phyloP scores from a whole-genome alignment of 2,797 vertebrate genomes.

The Danio kyathit region DNA sequence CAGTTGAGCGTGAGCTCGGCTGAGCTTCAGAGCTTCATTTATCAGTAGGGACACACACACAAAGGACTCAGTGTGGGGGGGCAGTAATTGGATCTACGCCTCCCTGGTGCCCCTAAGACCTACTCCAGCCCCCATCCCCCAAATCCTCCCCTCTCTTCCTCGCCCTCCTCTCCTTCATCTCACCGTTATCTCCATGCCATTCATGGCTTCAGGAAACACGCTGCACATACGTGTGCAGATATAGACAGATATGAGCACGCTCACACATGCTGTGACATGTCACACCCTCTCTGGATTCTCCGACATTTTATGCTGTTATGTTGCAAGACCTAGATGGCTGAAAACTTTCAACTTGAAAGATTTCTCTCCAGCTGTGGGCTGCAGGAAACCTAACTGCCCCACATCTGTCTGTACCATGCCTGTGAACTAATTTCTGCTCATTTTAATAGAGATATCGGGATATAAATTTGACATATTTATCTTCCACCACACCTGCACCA shows the following conservation, averaged over 20 bases:
- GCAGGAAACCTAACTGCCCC: not conserved
- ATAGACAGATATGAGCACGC: constrained; percentile 47
- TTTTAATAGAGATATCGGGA: not conserved
- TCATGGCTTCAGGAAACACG: constrained; percentile 50
- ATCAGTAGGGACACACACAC: constrained; percentile 64
- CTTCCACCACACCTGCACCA: not conserved
- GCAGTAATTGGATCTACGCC: constrained; percentile 69
- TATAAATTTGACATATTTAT: not conserved
- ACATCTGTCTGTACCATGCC: not conserved
- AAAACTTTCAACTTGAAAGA: constrained; percentile 28
- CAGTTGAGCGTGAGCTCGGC: constrained; percentile 52
- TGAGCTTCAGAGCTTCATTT: constrained; percentile 59
- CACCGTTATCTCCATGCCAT: constrained; percentile 55
- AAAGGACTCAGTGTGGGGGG: constrained; percentile 67
- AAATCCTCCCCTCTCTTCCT: constrained; percentile 44
- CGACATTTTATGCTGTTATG: constrained; percentile 1
- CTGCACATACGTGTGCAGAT: constrained; percentile 48
- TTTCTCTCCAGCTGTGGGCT: constrained; percentile 25
- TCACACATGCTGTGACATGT: constrained; percentile 51
- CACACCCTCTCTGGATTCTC: constrained; percentile 35
- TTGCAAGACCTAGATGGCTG: not conserved
- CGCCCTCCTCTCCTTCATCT: constrained; percentile 55
- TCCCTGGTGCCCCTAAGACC: constrained; percentile 65
- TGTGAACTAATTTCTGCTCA: not conserved
- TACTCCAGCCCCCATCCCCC: constrained; percentile 54